phyloP scores from a whole-genome alignment of 2,888 invertebrate genomes.

The Nomada goodeniana region DNA sequence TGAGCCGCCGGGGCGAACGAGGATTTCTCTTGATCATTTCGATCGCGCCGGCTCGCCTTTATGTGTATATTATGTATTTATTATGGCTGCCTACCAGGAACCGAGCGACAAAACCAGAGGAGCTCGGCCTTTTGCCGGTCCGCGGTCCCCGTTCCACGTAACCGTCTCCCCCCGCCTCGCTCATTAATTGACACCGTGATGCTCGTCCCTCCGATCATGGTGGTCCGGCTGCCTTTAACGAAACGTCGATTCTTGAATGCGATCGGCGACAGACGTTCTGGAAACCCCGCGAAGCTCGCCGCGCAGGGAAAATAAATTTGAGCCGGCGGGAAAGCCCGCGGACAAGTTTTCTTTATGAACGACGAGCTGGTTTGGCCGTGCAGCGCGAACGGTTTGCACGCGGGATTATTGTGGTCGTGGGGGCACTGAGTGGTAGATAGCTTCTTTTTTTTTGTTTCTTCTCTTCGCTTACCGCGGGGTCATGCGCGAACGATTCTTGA shows the following conservation, averaged over 20 bases:
- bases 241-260: conserved; percentile 59
- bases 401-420: background rate
- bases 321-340: background rate
- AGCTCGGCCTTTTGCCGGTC: conserved; percentile 64
- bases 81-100: conserved; percentile 82
- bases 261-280: conserved; percentile 26
- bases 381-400: background rate
- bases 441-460: no score
- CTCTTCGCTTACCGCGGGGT: no score
- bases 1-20: conserved; percentile 64
- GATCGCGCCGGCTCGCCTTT: conserved; percentile 82
- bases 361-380: background rate
- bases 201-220: conserved; percentile 81
- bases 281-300: conserved; percentile 38
- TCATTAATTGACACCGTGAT: conserved; percentile 84
- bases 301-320: conserved; percentile 6
- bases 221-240: conserved; percentile 79
- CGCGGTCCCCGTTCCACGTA: conserved; percentile 65
- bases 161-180: conserved; percentile 60
- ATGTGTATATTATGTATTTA: conserved; percentile 84
- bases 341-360: conserved; percentile 4
- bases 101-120: conserved; percentile 82
- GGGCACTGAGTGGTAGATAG: no score
- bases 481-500: no score
- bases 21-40: conserved; percentile 81